Evolutionary conservation across 2,797 vertebrate genomes (phyloP).

Genomic region (Phaenicophaeus curvirostris): DNA sequence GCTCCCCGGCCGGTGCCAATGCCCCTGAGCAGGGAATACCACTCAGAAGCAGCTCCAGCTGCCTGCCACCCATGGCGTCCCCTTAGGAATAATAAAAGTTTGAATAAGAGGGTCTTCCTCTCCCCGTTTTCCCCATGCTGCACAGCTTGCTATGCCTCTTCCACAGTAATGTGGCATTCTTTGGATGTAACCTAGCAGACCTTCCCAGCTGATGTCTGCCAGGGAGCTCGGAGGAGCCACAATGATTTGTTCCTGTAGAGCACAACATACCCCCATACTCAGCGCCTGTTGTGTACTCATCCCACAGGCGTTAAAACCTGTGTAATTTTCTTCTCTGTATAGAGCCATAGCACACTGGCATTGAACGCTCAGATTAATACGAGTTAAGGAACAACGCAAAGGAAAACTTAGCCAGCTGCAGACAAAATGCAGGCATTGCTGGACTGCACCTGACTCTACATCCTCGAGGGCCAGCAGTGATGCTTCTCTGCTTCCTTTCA

Average conservation of each 20-base stretch:
- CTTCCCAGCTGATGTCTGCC: fast-evolving
- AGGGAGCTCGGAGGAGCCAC: fast-evolving
- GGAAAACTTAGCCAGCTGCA: not conserved
- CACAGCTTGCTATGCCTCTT: not conserved
- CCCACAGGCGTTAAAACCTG: fast-evolving
- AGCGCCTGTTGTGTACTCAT: fast-evolving
- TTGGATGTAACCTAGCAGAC: not conserved
- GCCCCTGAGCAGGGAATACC: fast-evolving
- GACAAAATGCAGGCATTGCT: not conserved
- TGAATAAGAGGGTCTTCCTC: not conserved
- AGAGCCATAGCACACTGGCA: fast-evolving
- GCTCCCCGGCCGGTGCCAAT: fast-evolving
- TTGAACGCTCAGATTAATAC: not conserved
- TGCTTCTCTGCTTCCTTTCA: conserved; percentile 15
- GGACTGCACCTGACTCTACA: too few relatives aligned
- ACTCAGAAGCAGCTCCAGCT: not conserved
- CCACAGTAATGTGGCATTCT: not conserved
- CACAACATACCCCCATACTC: not conserved
- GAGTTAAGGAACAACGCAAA: not conserved
- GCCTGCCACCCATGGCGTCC: not conserved
- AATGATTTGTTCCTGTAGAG: not conserved
- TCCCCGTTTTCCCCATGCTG: not conserved
- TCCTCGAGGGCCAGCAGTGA: not conserved
- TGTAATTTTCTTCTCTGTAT: fast-evolving
- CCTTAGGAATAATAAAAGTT: not conserved